A percentile compares a stretch with the other conserved stretches of the same genome.
Conservation (phyloP, 53 echinoderm and acorn worm species). For the Pentamera pediparva region DNA sequence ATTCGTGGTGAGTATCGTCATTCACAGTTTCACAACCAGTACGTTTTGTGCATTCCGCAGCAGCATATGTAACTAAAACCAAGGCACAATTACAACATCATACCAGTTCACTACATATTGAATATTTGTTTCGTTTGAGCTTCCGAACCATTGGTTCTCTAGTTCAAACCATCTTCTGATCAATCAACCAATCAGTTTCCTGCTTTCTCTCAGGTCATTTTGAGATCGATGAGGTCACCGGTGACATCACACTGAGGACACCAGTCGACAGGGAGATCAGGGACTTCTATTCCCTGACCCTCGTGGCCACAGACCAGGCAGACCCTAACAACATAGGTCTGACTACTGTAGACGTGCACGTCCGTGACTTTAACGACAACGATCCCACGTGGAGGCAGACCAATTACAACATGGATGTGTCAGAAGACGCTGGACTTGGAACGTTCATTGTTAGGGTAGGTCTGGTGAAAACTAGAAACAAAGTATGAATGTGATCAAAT, state of each 20-base stretch:
- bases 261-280: constrained; percentile 58
- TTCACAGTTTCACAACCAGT: too few species aligned
- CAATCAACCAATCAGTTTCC: too few species aligned
- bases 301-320: constrained; percentile 64
- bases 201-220: constrained; percentile 54
- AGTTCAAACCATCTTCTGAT: too few species aligned
- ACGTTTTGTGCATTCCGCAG: too few species aligned
- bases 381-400: constrained; percentile 48
- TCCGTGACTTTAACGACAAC: constrained; percentile 83
- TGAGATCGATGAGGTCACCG: constrained; percentile 54
- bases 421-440: constrained; percentile 37
- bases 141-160: not conserved
- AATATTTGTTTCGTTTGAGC: not conserved
- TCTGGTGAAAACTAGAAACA: not conserved
- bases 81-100: too few species aligned
- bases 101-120: not conserved
- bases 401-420: constrained; percentile 38
- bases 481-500: too few species aligned
- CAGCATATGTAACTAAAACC: too few species aligned
- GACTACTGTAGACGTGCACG: constrained; percentile 51
- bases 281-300: constrained; percentile 53
- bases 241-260: constrained; percentile 48
- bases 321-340: constrained; percentile 45
- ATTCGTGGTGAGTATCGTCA: too few species aligned
- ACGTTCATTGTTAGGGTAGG: constrained; percentile 61